A percentile compares a stretch with the other conserved stretches of the same genome.
Evolutionary conservation across 2,113 vertebrate species (phyloP).

Genomic region (Fregata magnificens): DNA sequence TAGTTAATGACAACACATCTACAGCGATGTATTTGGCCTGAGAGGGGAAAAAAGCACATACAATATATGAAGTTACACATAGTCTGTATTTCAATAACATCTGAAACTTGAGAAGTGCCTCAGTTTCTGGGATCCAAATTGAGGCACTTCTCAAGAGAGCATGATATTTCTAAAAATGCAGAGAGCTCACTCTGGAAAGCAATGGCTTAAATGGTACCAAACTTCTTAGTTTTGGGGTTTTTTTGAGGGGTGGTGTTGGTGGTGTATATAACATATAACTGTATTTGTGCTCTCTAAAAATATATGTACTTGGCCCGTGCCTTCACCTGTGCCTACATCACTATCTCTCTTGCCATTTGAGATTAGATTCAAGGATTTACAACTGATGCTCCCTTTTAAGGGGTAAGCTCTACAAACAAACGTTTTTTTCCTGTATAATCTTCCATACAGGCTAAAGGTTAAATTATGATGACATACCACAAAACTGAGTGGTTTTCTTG

Average conservation of each 20-base stretch:
- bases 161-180: neutral
- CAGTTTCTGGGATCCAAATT: neutral
- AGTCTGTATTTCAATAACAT: neutral
- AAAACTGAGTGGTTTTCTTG: neutral
- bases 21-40: neutral
- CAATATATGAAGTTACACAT: neutral
- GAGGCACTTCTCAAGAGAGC: neutral
- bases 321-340: neutral
- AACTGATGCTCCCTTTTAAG: neutral
- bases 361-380: neutral
- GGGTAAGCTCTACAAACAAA: constrained; percentile 13
- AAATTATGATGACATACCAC: constrained; percentile 9
- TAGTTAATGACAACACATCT: neutral
- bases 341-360: neutral
- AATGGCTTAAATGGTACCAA: neutral
- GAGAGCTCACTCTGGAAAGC: neutral
- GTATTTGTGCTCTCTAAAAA: neutral
- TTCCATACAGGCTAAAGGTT: neutral
- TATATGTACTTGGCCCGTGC: neutral
- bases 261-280: neutral
- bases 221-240: neutral
- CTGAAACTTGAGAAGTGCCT: neutral
- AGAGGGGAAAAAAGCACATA: neutral
- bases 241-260: neutral
- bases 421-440: neutral